Evolutionary conservation across 2,888 invertebrate genomes (phyloP).

Genomic region (Drosophila conformis): DNA sequence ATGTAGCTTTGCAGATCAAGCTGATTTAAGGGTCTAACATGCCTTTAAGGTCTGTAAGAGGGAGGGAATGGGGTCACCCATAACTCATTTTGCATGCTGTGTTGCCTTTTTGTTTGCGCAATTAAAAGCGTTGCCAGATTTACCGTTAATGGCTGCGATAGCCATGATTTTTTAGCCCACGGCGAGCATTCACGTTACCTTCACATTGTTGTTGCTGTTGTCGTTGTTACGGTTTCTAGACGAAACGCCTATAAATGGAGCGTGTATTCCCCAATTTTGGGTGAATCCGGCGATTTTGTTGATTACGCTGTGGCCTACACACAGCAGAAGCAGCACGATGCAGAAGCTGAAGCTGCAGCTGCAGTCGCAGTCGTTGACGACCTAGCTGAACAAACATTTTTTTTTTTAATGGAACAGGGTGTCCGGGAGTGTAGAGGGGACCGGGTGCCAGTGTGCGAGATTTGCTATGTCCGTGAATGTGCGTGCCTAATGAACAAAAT

Average conservation of each 20-base stretch:
- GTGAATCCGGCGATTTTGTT: slow-evolving; percentile 76
- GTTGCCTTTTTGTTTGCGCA: slow-evolving; percentile 67
- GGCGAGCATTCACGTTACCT: slow-evolving; percentile 47
- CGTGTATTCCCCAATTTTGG: slow-evolving; percentile 57
- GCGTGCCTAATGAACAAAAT: slow-evolving; percentile 80
- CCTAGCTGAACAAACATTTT: slow-evolving; percentile 42
- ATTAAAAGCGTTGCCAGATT: slow-evolving; percentile 80
- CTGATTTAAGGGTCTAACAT: slow-evolving; percentile 26
- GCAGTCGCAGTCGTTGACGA: slow-evolving; percentile 16
- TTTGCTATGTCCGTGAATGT: slow-evolving; percentile 49
- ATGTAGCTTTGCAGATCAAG: slow-evolving; percentile 1
- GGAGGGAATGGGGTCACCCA: not conserved
- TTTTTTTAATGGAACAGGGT: not conserved
- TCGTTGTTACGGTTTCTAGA: slow-evolving; percentile 24
- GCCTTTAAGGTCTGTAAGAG: not conserved
- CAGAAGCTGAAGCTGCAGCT: not conserved
- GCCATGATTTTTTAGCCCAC: slow-evolving; percentile 59
- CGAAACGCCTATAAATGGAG: slow-evolving; percentile 61
- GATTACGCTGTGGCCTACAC: slow-evolving; percentile 65
- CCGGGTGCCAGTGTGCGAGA: not conserved
- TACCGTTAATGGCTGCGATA: slow-evolving; percentile 71
- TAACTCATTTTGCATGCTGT: slow-evolving; percentile 67
- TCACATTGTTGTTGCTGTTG: slow-evolving; percentile 45
- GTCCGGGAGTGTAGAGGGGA: not conserved
- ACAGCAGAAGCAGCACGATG: slow-evolving; percentile 19